phyloP scores from a whole-genome alignment of 2,888 invertebrate species.

The Ethmia dodecea region DNA sequence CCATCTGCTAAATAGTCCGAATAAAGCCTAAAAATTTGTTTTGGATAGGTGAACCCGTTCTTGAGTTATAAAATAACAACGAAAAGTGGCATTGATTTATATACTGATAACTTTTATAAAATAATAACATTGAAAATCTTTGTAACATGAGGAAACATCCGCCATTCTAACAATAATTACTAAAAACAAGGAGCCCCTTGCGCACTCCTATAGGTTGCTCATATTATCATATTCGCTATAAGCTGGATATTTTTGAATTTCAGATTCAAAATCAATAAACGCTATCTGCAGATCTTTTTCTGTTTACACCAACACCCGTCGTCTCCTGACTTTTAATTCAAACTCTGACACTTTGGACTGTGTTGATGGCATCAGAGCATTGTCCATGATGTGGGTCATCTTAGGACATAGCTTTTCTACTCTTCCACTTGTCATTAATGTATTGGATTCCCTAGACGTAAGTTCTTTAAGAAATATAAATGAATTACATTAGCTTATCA shows the following conservation, averaged over 20 bases:
- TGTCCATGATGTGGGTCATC: constrained; percentile 51
- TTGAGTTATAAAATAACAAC: too few relatives aligned
- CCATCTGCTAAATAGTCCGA: too few relatives aligned
- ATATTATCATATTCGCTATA: neutral
- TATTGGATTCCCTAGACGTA: constrained; percentile 19
- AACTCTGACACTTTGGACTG: constrained; percentile 33
- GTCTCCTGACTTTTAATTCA: constrained; percentile 25
- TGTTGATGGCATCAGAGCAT: constrained; percentile 39
- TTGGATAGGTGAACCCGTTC: too few relatives aligned
- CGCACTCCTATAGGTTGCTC: neutral
- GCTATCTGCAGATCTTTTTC: constrained; percentile 27
- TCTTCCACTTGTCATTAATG: constrained; percentile 13
- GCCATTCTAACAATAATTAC: too few relatives aligned
- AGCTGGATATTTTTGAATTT: constrained; percentile 7
- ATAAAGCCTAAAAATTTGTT: too few relatives aligned
- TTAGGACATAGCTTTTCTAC: constrained; percentile 30
- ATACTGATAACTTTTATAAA: too few relatives aligned
- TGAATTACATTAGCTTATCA: neutral
- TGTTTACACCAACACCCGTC: constrained; percentile 46
- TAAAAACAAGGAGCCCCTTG: too few relatives aligned
- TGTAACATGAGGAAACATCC: too few relatives aligned
- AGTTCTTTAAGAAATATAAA: neutral
- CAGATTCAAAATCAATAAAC: constrained; percentile 29
- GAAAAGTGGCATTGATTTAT: too few relatives aligned
- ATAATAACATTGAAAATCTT: too few relatives aligned